Evolutionary conservation across 2,888 invertebrate genomes (phyloP).

Genomic region (Hartigia nigra): DNA sequence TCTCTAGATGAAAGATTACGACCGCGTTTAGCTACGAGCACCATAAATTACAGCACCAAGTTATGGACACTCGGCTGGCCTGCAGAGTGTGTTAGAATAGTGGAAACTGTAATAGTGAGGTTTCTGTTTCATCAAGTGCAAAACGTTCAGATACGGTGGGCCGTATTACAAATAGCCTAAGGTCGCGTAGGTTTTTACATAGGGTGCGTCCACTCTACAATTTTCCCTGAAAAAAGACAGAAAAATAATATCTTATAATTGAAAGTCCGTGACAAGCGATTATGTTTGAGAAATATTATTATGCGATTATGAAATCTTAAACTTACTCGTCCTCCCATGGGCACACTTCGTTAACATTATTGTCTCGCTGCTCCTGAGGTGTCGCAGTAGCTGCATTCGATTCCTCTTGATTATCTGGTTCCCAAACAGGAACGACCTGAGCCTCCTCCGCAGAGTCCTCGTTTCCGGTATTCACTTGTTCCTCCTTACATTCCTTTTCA

Average conservation of each 20-base stretch:
- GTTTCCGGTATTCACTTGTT: slow-evolving; percentile 22
- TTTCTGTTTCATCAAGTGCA: slow-evolving; percentile 1
- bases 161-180: slow-evolving; percentile 88
- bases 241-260: slow-evolving; percentile 34
- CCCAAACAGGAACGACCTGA: slow-evolving; percentile 59
- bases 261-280: slow-evolving; percentile 1
- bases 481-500: slow-evolving; percentile 18
- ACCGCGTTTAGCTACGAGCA: background rate
- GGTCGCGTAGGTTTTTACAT: slow-evolving; percentile 94
- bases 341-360: slow-evolving; percentile 85
- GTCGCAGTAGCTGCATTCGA: slow-evolving; percentile 39
- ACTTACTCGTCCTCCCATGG: slow-evolving; percentile 98
- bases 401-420: slow-evolving; percentile 60
- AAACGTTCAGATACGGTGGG: slow-evolving; percentile 17
- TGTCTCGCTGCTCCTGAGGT: slow-evolving; percentile 62
- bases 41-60: background rate
- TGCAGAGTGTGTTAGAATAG: background rate
- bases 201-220: slow-evolving; percentile 88
- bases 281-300: background rate
- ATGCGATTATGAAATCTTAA: background rate
- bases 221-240: slow-evolving; percentile 80
- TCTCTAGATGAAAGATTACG: background rate
- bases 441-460: slow-evolving; percentile 53
- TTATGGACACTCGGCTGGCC: background rate
- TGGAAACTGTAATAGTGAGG: background rate